A percentile compares a stretch with the other conserved stretches of the same genome.
phyloP scores from a whole-genome alignment of 2,797 vertebrate species.

The Threskiornis aethiopicus region DNA sequence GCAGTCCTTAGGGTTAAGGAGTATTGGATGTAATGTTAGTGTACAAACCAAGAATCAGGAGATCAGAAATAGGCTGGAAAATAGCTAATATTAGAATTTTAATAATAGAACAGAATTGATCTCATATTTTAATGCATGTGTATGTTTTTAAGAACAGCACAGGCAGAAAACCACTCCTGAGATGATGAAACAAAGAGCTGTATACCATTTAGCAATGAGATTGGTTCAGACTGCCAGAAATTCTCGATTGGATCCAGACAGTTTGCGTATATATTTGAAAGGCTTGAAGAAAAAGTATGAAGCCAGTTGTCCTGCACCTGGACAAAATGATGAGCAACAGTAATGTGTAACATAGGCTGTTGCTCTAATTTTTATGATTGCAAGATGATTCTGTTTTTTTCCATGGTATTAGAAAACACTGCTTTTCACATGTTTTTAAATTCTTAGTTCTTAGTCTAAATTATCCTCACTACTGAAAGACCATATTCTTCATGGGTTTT shows the following conservation, averaged over 20 bases:
- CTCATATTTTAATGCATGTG: neutral
- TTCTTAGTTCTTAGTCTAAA: neutral
- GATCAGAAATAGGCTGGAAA: neutral
- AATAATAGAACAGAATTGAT: neutral
- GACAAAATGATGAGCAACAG: neutral
- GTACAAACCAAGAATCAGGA: neutral
- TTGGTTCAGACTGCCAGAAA: conserved; percentile 91
- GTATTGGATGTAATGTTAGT: neutral
- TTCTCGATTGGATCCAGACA: conserved; percentile 87
- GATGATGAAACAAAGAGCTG: conserved; percentile 80
- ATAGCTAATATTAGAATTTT: neutral
- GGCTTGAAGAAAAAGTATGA: conserved; percentile 87
- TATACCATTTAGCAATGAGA: conserved; percentile 86
- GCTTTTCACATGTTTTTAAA: neutral
- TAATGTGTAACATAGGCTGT: neutral
- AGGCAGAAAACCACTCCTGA: conserved; percentile 84
- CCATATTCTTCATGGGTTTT: neutral
- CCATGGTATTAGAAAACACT: neutral
- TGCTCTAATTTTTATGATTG: neutral
- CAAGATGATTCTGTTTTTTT: neutral
- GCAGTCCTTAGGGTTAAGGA: neutral
- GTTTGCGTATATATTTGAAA: conserved; percentile 87
- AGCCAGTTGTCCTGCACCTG: conserved; percentile 72
- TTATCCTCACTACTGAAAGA: neutral
- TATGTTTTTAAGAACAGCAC: conserved; percentile 75